Evolutionary conservation across 2,797 vertebrate species (phyloP), one percentile per base, ranked within the genome.

Genomic region (Gastrophryne carolinensis): DNA sequence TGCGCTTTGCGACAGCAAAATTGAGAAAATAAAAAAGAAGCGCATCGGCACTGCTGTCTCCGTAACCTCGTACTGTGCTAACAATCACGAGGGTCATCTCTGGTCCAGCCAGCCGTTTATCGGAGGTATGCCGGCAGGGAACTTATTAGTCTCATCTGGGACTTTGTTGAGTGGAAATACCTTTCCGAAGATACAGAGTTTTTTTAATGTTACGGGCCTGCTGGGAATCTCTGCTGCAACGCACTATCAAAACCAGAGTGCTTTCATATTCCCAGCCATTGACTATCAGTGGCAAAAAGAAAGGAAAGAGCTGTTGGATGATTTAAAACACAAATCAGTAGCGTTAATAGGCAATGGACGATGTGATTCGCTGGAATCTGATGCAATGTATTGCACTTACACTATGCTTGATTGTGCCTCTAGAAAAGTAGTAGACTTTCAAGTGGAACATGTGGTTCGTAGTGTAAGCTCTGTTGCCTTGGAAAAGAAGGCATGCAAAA

Each of bases 31-130:
- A 21, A 47, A 17, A 19, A 47, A 47, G 4, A 17, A 47, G n/a
- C 44, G 44, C 4, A 9, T 47, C 12, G 44, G 44, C 8, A 17
- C 44, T 17, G 44, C 44, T 9, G 10, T 71, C 26, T 58, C 54
- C 9, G 54, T 58, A 2, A 34, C n/a, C 10, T 53, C 53, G 1
- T 39, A 19, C n/a, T 71, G 67, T 29, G n/a, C 27, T 1, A 47
- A 26, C 3, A 37, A 27, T 7, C 67, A 71, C 30, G 53, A 54
- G 17, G 21, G 27, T 39, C 53, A 71, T n/a, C 12, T 71, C 10
- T 71, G 67, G 67, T 10, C 44, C 12, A 71, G 67, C 26, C 67
- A 71, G 37, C 67, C 67, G 2, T 26, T 26, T n/a, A 12, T 21
- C 3, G 49, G 32, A 15, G 23, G 19, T 12, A 21, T 44, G 13